These are phyloP conservation scores for Polia nebulosa DNA, from an alignment of 2,888 invertebrate genomes.

Conservation along the genomic window DNA sequence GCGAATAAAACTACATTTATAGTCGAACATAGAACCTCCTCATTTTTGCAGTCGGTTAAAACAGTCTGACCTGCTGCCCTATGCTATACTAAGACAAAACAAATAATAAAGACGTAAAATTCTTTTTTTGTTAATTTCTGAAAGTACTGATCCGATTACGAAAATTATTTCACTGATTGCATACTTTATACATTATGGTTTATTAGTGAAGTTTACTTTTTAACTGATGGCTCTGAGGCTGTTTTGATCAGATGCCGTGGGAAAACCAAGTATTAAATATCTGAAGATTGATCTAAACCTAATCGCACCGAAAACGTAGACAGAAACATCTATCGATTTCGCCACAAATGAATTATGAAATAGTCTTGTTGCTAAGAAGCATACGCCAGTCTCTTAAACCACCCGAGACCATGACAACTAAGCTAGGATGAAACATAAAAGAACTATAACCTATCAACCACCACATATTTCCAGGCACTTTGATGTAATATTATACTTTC, in stretches of 20 bases:
- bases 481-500: slow-evolving; percentile 34
- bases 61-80: no score
- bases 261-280: not conserved
- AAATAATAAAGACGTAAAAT: no score
- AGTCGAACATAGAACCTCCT: no score
- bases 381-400: not conserved
- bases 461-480: slow-evolving; percentile 4
- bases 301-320: not conserved
- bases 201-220: no score
- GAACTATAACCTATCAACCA: slow-evolving; percentile 3
- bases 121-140: no score
- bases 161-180: no score
- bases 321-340: not conserved
- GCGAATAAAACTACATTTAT: no score
- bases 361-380: not conserved
- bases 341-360: slow-evolving; percentile 7
- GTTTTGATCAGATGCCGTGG: not conserved
- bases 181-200: no score
- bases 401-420: not conserved
- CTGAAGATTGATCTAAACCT: not conserved
- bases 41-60: no score
- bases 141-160: no score
- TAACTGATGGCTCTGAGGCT: no score
- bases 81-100: no score
- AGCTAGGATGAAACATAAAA: slow-evolving; percentile 14